Percentiles rank a stretch among this genome's conserved stretches.
Evolutionary conservation across 2,113 vertebrate genomes (phyloP).

Genomic region (Mustela nigripes): DNA sequence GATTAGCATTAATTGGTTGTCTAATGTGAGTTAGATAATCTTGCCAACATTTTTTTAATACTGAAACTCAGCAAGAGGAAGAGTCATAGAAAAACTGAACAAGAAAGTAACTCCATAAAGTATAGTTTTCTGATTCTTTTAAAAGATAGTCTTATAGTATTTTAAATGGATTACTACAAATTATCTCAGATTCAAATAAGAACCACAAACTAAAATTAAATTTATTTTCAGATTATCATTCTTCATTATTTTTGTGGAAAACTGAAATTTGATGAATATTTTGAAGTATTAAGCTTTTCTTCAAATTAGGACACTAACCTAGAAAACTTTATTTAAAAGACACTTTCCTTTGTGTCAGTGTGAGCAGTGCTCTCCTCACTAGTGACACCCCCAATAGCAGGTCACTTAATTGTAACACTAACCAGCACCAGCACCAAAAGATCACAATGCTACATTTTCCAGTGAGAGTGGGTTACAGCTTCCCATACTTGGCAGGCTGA

Average conservation of each 20-base stretch:
- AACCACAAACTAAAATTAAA: background rate
- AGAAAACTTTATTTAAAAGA: background rate
- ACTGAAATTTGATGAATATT: background rate
- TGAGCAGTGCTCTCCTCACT: background rate
- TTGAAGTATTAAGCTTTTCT: background rate
- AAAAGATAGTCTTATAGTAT: background rate
- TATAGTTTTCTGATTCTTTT: background rate
- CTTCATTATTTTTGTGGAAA: background rate
- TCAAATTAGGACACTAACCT: background rate
- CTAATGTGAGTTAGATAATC: background rate
- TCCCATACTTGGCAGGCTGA: too few relatives aligned
- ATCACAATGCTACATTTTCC: background rate
- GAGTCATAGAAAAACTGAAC: background rate
- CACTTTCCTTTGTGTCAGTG: background rate
- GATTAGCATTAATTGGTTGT: background rate
- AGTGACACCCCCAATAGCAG: background rate
- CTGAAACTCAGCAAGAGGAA: background rate
- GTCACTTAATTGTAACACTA: too few relatives aligned
- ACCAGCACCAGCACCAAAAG: background rate
- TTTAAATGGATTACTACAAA: background rate
- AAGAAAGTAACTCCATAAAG: background rate
- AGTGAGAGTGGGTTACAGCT: rapidly evolving
- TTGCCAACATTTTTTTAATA: background rate
- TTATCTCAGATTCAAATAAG: background rate
- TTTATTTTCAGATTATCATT: background rate